phyloP scores from a whole-genome alignment of 2,113 vertebrate genomes.

The Casuarius casuarius region DNA sequence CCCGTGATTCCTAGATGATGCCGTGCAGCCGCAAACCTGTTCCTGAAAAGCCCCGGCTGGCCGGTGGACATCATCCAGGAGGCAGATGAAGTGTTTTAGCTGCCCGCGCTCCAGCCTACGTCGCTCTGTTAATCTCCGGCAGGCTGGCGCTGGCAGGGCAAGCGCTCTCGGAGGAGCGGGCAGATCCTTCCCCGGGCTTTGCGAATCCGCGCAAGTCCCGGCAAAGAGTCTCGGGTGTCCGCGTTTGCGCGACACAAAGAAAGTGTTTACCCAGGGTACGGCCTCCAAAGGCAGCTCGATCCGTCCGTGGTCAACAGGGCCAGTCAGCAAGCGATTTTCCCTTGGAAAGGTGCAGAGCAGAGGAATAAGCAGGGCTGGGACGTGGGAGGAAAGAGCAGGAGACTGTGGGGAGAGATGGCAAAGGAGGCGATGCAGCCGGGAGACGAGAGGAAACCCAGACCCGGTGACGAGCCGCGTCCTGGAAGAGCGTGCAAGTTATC shows the following conservation, averaged over 20 bases:
- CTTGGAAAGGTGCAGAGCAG: neutral
- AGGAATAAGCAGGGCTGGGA: neutral
- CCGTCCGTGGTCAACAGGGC: accelerated
- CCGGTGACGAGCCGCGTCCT: neutral
- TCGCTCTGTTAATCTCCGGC: neutral
- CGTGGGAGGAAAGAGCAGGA: neutral
- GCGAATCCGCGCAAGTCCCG: neutral
- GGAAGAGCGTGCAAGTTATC: neutral
- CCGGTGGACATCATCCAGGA: neutral
- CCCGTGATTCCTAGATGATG: too few species aligned
- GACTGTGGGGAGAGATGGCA: accelerated
- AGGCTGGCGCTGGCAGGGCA: slow-evolving; percentile 42
- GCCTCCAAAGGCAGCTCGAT: accelerated
- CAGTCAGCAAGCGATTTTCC: neutral
- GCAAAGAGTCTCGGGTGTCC: neutral
- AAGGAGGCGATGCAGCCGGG: neutral
- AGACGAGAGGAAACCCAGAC: neutral
- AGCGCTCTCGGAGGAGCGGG: neutral
- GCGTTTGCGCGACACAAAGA: accelerated
- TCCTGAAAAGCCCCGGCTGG: neutral
- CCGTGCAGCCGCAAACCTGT: neutral
- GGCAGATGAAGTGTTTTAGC: neutral
- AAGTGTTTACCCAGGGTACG: accelerated
- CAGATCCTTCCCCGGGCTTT: neutral
- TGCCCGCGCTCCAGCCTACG: neutral